Evolutionary conservation across 2,888 invertebrate genomes (phyloP), one percentile per base, ranked within the genome.

Genomic region (Lomographa bimaculata): DNA sequence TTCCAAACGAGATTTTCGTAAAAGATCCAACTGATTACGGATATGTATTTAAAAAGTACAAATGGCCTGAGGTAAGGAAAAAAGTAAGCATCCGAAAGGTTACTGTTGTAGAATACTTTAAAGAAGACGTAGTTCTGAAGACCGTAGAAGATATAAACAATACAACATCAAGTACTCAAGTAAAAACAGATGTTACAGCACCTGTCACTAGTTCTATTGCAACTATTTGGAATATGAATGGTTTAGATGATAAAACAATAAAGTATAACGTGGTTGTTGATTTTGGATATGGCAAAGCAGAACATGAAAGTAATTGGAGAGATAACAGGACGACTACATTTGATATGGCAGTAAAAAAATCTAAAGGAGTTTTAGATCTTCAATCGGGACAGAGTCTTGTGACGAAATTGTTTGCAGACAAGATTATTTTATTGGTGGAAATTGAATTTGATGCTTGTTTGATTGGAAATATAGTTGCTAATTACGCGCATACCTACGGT

Each of bases 1-100:
- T 25, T 2, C 81, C 86, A 0, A 54, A 79, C 0, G 60, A 74
- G 3, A 52, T 84, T 6, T 85, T 69, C 34, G 21, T 83, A 1
- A 76, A 58, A 29, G 78, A 85, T 12, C 84, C 84, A 0, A 85
- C 85, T 0, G 42, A 54, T 0, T 77, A 79, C 18, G 66, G 70
- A 0, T 47, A 81, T 34, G 27, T 81, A 4, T 86, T 63, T 32
- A 18, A 65, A 14, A 57, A 67, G 19, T 80, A 50, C 39, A 46
- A 80, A 30, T 86, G 86, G 86, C 55, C 58, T 1, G 58, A 74
- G 50, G 64, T 74, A 0, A 53, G 46, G 11, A 64, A 80, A 48
- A 62, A 56, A 26, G 8, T 81, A 3, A 46, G 10, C 4, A 42
- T 83, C 0, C 61, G 66, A 35, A 66, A 64, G 3, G 51, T 63